Percentiles rank a stretch among this genome's conserved stretches.
phyloP scores from a whole-genome alignment of 2,888 invertebrate species.

The Bunonema sp. region DNA sequence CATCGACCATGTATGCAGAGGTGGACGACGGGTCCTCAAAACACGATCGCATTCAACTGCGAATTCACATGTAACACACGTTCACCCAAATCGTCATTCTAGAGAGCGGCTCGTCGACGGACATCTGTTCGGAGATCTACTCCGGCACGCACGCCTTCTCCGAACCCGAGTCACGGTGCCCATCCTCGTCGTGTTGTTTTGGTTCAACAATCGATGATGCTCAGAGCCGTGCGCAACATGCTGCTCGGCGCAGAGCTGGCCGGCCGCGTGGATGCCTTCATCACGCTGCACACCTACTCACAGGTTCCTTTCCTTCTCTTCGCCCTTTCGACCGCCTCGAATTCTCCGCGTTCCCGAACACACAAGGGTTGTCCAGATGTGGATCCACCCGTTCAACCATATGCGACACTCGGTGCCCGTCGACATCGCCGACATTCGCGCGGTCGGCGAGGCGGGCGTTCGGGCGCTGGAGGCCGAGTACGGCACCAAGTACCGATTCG shows the following conservation, averaged over 20 bases:
- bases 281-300: constrained; percentile 43
- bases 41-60: no score
- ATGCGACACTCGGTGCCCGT: constrained; percentile 26
- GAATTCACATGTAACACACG: no score
- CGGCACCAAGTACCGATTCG: constrained; percentile 40
- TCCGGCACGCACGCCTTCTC: constrained; percentile 28
- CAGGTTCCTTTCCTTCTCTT: no score
- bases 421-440: constrained; percentile 38
- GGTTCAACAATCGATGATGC: not conserved
- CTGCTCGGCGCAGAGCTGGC: constrained; percentile 24
- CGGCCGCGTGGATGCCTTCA: constrained; percentile 33
- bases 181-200: not conserved
- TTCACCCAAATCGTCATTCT: constrained; percentile 2
- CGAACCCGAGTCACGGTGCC: constrained; percentile 21
- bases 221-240: constrained; percentile 34
- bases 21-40: no score
- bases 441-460: constrained; percentile 29
- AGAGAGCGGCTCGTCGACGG: constrained; percentile 31
- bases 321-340: no score
- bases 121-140: constrained; percentile 41
- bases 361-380: no score
- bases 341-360: no score
- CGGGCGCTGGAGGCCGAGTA: constrained; percentile 32
- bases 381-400: constrained; percentile 43
- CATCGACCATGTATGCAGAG: no score